Percentiles rank a stretch among this genome's conserved stretches.
Conservation (phyloP, 1,140 invertebrate species). For the Pogonognathellus flavescens region DNA sequence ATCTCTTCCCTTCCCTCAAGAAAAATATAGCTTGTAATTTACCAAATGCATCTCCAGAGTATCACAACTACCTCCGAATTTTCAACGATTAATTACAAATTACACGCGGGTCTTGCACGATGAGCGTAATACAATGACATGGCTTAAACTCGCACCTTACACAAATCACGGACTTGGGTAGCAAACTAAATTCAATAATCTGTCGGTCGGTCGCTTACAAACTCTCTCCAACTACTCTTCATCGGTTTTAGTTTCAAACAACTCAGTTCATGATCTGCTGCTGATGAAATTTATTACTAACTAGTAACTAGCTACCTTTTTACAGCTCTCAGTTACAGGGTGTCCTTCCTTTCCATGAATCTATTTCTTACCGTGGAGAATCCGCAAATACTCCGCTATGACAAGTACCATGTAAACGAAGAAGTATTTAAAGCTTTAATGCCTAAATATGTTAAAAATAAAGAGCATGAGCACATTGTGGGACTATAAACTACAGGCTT, state of each 20-base stretch:
- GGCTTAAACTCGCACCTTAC: not conserved
- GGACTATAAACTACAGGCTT: too few species aligned
- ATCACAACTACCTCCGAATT: not conserved
- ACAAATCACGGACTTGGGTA: slow-evolving; percentile 4
- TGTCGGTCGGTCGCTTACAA: slow-evolving; percentile 15
- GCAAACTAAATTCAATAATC: slow-evolving; percentile 35
- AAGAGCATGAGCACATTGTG: too few species aligned
- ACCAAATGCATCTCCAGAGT: slow-evolving; percentile 2
- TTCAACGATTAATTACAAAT: slow-evolving; percentile 4
- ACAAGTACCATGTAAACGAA: too few species aligned
- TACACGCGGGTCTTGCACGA: not conserved
- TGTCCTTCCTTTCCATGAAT: too few species aligned
- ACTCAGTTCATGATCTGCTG: slow-evolving; percentile 31
- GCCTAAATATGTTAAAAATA: too few species aligned
- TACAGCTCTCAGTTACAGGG: too few species aligned
- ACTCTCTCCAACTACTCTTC: slow-evolving; percentile 10
- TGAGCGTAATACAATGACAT: slow-evolving; percentile 15
- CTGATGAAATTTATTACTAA: slow-evolving; percentile 7
- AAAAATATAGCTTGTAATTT: slow-evolving; percentile 7
- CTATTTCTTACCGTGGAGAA: too few species aligned
- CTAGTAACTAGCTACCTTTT: not conserved
- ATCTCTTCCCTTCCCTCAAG: slow-evolving; percentile 7
- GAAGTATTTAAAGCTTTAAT: too few species aligned
- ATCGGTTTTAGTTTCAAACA: not conserved
- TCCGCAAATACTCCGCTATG: too few species aligned